Base-by-base conservation (phyloP, 2,888 invertebrate species). In the Dorcus parallelipipedus region DNA sequence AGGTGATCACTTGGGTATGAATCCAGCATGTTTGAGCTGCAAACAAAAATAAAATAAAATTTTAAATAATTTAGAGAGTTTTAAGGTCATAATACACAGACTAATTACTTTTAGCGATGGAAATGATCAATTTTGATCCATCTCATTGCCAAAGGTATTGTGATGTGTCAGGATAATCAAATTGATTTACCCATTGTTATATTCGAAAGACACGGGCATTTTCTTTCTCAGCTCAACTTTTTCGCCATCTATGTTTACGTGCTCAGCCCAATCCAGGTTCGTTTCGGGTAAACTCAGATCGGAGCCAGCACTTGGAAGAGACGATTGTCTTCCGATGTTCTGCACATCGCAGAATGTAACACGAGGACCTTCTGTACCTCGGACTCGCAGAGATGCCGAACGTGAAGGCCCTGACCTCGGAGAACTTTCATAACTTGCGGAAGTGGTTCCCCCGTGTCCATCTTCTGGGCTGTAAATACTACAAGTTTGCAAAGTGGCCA, bases 281-380 rank as follows among this genome's bases (percentile, higher is more conserved):
- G 79, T 79, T 66, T 86, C 86, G 1, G 83, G 83, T 39, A 84
- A 77, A 68, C 86, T 86, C n/a, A 84, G 75, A 63, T 89, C 89
- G 0, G 86, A 86, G 57, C 86, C 85, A 17, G 87, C 88, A 71
- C 90, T 90, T 0, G 92, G 92, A 65, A 92, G 77, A 5, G 91
- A 92, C 50, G 88, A 87, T 82, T 92, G 92, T 9, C 81, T 78
- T 72, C 80, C 80, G 72, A 83, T 82, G 54, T 81, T 81, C 62
- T 83, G 83, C n/a, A 83, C 80, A 65, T 85, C 84, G 65, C 83
- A 82, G 68, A 86, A 86, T 1, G 85, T 85, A 20, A 86, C 85
- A 66, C 83, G 78, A 42, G 83, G 83, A 45, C 81, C 83, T 38
- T 75, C 72, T 9, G 69, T 67, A 40, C 79, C 81, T 74, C 78